Base-by-base conservation (phyloP, 2,113 vertebrate species). In the Cisticola juncidis region DNA sequence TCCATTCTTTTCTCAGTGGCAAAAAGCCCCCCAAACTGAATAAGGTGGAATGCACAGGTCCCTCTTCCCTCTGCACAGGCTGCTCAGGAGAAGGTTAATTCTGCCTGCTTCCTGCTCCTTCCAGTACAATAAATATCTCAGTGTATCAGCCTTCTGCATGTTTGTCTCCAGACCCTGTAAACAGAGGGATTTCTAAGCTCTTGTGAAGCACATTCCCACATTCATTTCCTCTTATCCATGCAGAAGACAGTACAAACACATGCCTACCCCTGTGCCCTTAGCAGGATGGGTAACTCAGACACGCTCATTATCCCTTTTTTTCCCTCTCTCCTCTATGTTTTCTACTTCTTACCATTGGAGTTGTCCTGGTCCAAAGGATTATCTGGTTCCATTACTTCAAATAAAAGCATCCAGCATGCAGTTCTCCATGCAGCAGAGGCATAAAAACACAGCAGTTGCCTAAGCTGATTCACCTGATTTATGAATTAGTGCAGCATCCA, bases 321-420 rank as follows among this genome's bases (percentile, higher is more conserved):
- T n/a, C 21, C 21, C 87, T 84, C 57, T 92, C 76, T 92, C 92
- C 88, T 74, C 90, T 95, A 94, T 58, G 92, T 95, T 96, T 97
- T 88, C 94, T 92, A 96, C 94, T 95, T 90, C 98, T 98, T 98
- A 98, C 98, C 98, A 97, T 96, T 97, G 89, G 97, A 97, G 97
- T 97, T 95, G 97, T 98, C 98, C 89, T 95, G 98, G 96, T 98
- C 97, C 92, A 96, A 87, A 82, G 96, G 95, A 96, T 97, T 95
- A 83, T 98, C 96, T 87, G 97, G 97, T 97, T 99, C 98, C 98
- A 98, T 98, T 95, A 96, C 84, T 97, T 94, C 87, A 96, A 96
- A 97, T 94, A 91, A 86, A 94, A 92, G 94, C 96, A 94, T 95
- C 95, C 97, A 95, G 89, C 97, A 97, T 97, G 95, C 97, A 94